A percentile compares a stretch with the other conserved stretches of the same genome.
These are phyloP conservation scores for Ethmia dodecea DNA, from an alignment of 2,888 invertebrate species.

Conservation along the genomic window DNA sequence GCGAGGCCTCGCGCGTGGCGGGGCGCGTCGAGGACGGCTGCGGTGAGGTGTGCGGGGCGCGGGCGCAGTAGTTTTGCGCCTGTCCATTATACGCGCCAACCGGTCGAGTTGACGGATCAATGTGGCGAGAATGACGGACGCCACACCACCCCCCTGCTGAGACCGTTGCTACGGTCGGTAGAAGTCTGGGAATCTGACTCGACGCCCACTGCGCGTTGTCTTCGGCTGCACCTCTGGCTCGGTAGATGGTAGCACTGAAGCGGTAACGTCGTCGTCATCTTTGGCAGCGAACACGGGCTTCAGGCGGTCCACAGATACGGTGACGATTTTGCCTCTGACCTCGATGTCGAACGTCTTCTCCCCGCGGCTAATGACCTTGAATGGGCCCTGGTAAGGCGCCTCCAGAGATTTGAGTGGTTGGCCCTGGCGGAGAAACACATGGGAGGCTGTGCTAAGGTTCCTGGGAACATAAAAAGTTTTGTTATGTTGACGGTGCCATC, in stretches of 20 bases:
- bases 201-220: conserved; percentile 2
- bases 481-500: conserved; percentile 9
- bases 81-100: too few relatives aligned
- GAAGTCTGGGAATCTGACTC: too few relatives aligned
- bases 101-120: too few relatives aligned
- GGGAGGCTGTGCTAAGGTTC: conserved; percentile 3
- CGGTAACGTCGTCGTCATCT: neutral
- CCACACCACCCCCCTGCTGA: neutral
- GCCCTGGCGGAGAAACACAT: conserved; percentile 8
- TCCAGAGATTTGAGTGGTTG: conserved; percentile 4
- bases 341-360: conserved; percentile 3
- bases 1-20: too few relatives aligned
- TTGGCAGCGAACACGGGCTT: neutral
- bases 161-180: too few relatives aligned
- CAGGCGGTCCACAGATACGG: conserved; percentile 5
- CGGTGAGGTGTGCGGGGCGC: too few relatives aligned
- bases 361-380: conserved; percentile 2
- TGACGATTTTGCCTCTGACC: conserved; percentile 1
- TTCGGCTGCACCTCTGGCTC: neutral
- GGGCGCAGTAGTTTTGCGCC: too few relatives aligned
- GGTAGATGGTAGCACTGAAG: neutral
- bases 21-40: too few relatives aligned
- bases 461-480: conserved; percentile 9
- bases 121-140: too few relatives aligned
- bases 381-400: conserved; percentile 7